phyloP scores from a whole-genome alignment of 2,797 vertebrate species.

The Poeciliopsis paucimaculata region DNA sequence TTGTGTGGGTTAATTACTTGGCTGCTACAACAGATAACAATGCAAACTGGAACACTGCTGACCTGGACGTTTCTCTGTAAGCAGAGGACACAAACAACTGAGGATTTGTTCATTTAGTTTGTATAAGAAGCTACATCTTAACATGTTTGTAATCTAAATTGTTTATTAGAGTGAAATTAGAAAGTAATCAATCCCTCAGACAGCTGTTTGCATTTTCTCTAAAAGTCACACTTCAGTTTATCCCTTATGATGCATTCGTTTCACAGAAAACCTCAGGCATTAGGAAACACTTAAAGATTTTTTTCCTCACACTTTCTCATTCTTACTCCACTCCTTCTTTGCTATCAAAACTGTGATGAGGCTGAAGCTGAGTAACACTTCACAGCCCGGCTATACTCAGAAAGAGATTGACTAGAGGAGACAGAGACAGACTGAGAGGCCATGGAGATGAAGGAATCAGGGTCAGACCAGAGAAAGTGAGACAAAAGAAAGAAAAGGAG shows the following conservation, averaged over 20 bases:
- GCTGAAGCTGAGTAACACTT: conserved; percentile 36
- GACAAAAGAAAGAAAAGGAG: conserved; percentile 43
- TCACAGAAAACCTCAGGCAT: neutral
- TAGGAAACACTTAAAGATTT: neutral
- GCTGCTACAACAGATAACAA: neutral
- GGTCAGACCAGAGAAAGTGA: conserved; percentile 40
- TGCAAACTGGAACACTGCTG: neutral
- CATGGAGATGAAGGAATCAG: conserved; percentile 47
- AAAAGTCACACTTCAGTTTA: neutral
- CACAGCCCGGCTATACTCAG: conserved; percentile 15
- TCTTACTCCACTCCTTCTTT: conserved; percentile 14
- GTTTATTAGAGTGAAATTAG: neutral
- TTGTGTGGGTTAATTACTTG: neutral
- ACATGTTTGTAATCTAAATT: neutral
- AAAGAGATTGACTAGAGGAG: conserved; percentile 18
- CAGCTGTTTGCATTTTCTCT: neutral
- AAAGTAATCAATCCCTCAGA: neutral
- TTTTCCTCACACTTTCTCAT: neutral
- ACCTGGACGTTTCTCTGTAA: neutral
- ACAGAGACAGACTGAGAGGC: conserved; percentile 36
- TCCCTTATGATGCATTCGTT: neutral
- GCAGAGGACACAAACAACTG: neutral
- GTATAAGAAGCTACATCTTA: neutral
- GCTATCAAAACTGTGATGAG: conserved; percentile 39
- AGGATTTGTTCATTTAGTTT: neutral